These are phyloP conservation scores for Perdita meconis DNA, from an alignment of 2,888 invertebrate genomes.

Conservation along the genomic window DNA sequence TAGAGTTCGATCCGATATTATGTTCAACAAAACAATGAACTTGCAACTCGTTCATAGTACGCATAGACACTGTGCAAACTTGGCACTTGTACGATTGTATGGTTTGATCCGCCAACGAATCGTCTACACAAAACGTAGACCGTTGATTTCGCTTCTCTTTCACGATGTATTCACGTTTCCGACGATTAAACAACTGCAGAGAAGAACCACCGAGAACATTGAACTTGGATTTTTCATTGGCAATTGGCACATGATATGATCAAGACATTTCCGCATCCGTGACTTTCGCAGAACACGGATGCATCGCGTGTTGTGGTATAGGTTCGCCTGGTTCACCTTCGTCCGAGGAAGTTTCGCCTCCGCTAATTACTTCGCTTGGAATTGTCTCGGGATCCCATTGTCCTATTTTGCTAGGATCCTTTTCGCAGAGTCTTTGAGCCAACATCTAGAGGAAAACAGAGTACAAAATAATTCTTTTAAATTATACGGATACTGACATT, in stretches of 20 bases:
- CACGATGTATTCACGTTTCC: constrained; percentile 58
- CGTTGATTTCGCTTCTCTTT: constrained; percentile 54
- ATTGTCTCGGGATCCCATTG: constrained; percentile 86
- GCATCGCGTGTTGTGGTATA: constrained; percentile 74
- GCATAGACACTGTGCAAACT: constrained; percentile 76
- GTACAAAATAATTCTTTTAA: too few relatives aligned
- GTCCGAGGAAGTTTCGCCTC: constrained; percentile 86
- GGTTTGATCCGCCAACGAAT: constrained; percentile 50
- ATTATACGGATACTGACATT: too few relatives aligned
- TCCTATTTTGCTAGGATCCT: constrained; percentile 91
- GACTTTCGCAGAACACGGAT: constrained; percentile 68
- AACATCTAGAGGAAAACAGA: constrained; percentile 86
- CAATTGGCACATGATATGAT: constrained; percentile 76
- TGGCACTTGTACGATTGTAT: constrained; percentile 78
- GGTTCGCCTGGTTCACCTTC: constrained; percentile 85
- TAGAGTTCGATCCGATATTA: constrained; percentile 74
- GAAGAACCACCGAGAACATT: constrained; percentile 67
- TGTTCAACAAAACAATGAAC: constrained; percentile 81
- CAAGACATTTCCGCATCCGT: constrained; percentile 71
- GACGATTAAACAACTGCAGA: constrained; percentile 68
- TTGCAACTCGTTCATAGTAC: constrained; percentile 77
- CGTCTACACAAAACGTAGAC: constrained; percentile 33
- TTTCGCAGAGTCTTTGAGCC: constrained; percentile 92
- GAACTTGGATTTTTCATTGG: constrained; percentile 70
- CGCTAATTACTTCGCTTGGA: constrained; percentile 80